phyloP scores from a whole-genome alignment of 2,113 vertebrate species.

The Semnornis frantzii region DNA sequence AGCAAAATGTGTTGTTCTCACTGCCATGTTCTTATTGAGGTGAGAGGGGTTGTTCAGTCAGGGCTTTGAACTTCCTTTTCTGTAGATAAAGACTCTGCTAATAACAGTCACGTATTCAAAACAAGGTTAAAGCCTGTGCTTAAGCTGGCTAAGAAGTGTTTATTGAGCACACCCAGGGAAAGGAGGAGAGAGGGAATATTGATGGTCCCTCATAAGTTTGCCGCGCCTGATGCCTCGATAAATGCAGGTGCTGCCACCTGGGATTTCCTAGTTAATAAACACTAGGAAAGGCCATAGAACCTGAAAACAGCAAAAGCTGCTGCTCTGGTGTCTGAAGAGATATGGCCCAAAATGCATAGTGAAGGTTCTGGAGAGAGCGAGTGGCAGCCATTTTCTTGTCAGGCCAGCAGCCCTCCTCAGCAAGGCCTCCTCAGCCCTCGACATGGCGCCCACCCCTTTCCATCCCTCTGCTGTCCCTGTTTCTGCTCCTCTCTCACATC shows the following conservation, averaged over 20 bases:
- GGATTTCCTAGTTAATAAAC: not conserved
- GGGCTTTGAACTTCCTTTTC: not conserved
- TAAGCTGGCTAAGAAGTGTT: not conserved
- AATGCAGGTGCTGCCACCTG: not conserved
- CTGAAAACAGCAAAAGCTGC: not conserved
- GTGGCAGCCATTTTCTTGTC: rapidly evolving
- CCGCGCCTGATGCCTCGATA: not conserved
- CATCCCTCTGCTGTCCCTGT: not conserved
- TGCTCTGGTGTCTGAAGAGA: not conserved
- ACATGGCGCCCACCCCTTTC: not conserved
- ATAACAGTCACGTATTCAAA: not conserved
- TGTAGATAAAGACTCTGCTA: not conserved
- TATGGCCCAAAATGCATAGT: rapidly evolving
- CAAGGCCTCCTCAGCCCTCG: not conserved
- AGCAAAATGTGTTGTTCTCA: not conserved
- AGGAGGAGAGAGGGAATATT: not conserved
- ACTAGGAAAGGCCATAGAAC: not conserved
- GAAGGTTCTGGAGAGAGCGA: not conserved
- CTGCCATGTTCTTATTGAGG: not conserved
- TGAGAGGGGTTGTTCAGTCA: not conserved
- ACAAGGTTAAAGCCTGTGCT: not conserved
- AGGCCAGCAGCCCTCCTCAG: rapidly evolving
- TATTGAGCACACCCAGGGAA: not conserved
- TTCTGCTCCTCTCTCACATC: not conserved
- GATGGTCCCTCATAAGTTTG: rapidly evolving